These are phyloP conservation scores for Cephus spinipes DNA, from an alignment of 2,888 invertebrate genomes.

Conservation along the genomic window DNA sequence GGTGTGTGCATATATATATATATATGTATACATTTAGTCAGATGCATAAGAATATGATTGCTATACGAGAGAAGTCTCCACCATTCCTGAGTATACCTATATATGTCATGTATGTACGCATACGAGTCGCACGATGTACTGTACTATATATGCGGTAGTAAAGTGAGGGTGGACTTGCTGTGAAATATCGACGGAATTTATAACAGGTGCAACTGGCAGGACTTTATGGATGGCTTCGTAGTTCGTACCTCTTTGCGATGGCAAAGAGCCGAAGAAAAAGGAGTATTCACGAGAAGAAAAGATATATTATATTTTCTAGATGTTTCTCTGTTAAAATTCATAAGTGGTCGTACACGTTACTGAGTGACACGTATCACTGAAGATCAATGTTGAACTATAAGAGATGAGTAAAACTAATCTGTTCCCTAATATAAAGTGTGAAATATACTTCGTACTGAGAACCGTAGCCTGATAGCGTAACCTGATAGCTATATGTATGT, in stretches of 20 bases:
- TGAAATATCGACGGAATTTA: conserved; percentile 47
- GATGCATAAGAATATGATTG: not conserved
- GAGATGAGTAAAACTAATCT: not conserved
- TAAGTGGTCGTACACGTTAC: not conserved
- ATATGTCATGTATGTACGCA: not conserved
- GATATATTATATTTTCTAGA: not conserved
- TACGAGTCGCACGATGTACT: not conserved
- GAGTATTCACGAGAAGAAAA: not conserved
- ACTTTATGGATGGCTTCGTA: conserved; percentile 32
- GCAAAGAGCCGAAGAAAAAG: conserved; percentile 3
- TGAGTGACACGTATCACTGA: not conserved
- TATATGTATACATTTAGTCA: not conserved
- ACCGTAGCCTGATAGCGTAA: not conserved
- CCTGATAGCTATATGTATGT: not conserved
- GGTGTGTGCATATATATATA: not conserved
- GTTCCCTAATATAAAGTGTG: not conserved
- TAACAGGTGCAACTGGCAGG: conserved; percentile 40
- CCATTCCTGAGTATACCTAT: not conserved
- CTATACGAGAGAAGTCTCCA: not conserved
- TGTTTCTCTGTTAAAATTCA: not conserved
- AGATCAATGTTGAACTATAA: not conserved
- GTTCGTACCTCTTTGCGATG: conserved; percentile 5
- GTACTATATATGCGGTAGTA: not conserved
- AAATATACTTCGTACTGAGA: not conserved
- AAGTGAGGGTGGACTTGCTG: conserved; percentile 28